Evolutionary conservation across 2,113 vertebrate genomes (phyloP).

Genomic region (Bos indicus): DNA sequence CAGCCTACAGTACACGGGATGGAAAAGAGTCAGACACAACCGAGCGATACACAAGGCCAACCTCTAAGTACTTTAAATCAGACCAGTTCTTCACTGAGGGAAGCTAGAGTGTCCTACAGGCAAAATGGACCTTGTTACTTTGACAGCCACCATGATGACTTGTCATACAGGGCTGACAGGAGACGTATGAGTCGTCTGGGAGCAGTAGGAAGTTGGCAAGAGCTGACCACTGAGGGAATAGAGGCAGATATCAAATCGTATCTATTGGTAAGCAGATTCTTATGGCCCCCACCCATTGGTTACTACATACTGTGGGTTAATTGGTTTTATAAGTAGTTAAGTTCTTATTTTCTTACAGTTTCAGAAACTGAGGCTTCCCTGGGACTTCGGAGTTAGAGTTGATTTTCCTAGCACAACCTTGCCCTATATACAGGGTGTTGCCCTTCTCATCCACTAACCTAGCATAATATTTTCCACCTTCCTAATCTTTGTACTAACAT

Average conservation of each 20-base stretch:
- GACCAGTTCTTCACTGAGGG: background rate
- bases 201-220: background rate
- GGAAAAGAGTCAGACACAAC: background rate
- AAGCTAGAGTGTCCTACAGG: background rate
- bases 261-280: background rate
- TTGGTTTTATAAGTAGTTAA: constrained; percentile 20
- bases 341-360: background rate
- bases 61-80: background rate
- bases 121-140: background rate
- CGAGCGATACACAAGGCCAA: background rate
- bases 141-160: background rate
- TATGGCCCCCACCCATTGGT: background rate
- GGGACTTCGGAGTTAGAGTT: background rate
- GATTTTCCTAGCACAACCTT: constrained; percentile 20
- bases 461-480: constrained; percentile 38
- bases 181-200: background rate
- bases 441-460: background rate
- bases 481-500: constrained; percentile 14
- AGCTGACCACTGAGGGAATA: background rate
- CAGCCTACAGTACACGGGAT: background rate
- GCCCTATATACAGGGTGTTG: background rate
- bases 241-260: background rate
- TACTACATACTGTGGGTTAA: background rate
- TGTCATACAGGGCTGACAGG: background rate
- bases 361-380: background rate